These are phyloP conservation scores for Calcarius ornatus DNA, from an alignment of 2,113 vertebrate genomes.

Conservation along the genomic window DNA sequence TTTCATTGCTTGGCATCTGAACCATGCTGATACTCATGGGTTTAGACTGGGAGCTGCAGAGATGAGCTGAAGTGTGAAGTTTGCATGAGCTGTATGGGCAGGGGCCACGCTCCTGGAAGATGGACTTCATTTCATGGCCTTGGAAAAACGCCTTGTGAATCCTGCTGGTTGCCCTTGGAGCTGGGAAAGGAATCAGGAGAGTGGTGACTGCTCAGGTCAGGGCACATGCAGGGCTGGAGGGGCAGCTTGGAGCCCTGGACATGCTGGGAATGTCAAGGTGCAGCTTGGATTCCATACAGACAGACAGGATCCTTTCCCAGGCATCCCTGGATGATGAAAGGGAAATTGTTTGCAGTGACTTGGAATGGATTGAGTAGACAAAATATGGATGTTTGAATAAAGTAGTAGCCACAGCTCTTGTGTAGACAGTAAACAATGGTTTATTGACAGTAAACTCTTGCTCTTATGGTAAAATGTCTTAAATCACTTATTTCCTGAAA, in stretches of 20 bases:
- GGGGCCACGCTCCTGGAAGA: not conserved
- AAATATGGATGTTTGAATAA: slow-evolving; percentile 47
- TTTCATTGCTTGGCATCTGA: not conserved
- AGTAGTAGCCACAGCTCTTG: slow-evolving; percentile 33
- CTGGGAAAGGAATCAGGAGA: not conserved
- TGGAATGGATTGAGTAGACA: slow-evolving; percentile 33
- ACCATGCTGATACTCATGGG: not conserved
- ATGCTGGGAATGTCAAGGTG: not conserved
- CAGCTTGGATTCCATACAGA: not conserved
- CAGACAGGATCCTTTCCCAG: not conserved
- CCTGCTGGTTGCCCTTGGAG: not conserved
- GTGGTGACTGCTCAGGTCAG: not conserved
- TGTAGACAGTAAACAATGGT: slow-evolving; percentile 45
- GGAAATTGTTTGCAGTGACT: not conserved
- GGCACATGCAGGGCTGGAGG: not conserved
- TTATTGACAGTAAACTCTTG: slow-evolving; percentile 53
- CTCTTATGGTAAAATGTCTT: slow-evolving; percentile 25
- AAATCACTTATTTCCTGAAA: slow-evolving; percentile 57
- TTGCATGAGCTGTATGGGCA: not conserved
- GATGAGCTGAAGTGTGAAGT: not conserved
- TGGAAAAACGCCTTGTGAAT: not conserved
- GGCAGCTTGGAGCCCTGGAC: not conserved
- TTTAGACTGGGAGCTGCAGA: not conserved
- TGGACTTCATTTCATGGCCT: not conserved
- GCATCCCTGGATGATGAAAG: not conserved